These are phyloP conservation scores for Azemiops feae DNA, from an alignment of 2,113 vertebrate genomes.

Conservation along the genomic window DNA sequence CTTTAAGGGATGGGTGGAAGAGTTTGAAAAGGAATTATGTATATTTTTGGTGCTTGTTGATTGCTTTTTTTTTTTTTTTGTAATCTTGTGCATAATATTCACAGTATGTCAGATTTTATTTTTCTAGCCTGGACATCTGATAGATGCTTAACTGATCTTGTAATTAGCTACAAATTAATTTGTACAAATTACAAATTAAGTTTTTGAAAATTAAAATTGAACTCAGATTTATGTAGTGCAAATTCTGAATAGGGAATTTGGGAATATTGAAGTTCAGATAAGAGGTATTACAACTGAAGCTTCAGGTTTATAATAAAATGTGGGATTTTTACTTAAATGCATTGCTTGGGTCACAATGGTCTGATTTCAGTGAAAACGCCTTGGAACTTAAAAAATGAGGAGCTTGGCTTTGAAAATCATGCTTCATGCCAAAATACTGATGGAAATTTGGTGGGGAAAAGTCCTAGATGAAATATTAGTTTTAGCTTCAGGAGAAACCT, in stretches of 20 bases:
- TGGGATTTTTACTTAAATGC: neutral
- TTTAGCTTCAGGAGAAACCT: neutral
- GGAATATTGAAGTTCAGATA: neutral
- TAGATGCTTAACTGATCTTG: neutral
- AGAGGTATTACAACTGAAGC: neutral
- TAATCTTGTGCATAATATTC: neutral
- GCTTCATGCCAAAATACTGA: neutral
- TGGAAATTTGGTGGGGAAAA: neutral
- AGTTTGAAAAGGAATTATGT: neutral
- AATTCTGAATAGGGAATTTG: neutral
- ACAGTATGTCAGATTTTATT: neutral
- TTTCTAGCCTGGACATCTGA: neutral
- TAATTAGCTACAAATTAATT: neutral
- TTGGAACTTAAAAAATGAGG: neutral
- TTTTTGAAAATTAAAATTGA: neutral
- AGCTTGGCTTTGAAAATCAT: neutral
- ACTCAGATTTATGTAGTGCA: neutral
- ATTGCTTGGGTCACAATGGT: neutral
- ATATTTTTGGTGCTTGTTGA: constrained; percentile 3
- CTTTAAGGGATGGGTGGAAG: neutral
- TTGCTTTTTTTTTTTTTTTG: neutral
- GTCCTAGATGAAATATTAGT: neutral
- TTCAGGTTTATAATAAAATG: neutral
- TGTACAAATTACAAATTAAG: neutral
- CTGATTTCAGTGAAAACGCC: neutral